Base-by-base conservation (phyloP, 2,797 vertebrate genomes). In the Chanos chanos region DNA sequence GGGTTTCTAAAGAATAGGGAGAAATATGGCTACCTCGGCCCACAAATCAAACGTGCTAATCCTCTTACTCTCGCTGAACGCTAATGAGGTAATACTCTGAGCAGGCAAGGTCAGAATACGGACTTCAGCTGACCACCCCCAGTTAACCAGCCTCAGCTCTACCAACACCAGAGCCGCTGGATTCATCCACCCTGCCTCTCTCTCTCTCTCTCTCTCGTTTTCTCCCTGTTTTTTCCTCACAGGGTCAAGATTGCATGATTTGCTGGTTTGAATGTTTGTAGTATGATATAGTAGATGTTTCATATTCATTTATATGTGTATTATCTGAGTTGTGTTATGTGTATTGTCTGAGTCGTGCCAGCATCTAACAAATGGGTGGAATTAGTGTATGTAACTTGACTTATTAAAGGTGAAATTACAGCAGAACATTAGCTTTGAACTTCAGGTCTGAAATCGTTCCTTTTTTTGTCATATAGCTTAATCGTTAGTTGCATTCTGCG, bases 21-120 rank as follows among this genome's bases (percentile, higher is more conserved):
- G 16, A n/a, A 16, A 36, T 50, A 34, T 34, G 28, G 10, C 19
- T 24, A 18, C n/a, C 6, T 13, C 7, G 25, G 25, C 24, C 9
- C 4, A 28, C 5, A 4, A 12, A 37, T n/a, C 1, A 39, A 16
- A 8, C 15, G 12, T 19, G 12, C 33, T 66, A 61, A 87, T 86
- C 85, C 82, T 86, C 83, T 75, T 73, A 83, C 22, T 37, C 67
- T 64, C 57, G 69, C 66, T 75, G 61, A 79, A 52, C 64, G 47
- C 77, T 84, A 83, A 87, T 25, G 51, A 83, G 77, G 71, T 86
- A 81, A 86, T 75, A 66, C 71, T 70, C 71, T 80, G 77, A 66
- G 43, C 70, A 64, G 57, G 60, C 74, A 80, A 81, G 78, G 83
- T 83, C 81, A 79, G 66, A 59, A 71, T 73, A 74, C 62, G 12